phyloP scores from a whole-genome alignment of 2,113 vertebrate species.

The Ibidorhyncha struthersii region DNA sequence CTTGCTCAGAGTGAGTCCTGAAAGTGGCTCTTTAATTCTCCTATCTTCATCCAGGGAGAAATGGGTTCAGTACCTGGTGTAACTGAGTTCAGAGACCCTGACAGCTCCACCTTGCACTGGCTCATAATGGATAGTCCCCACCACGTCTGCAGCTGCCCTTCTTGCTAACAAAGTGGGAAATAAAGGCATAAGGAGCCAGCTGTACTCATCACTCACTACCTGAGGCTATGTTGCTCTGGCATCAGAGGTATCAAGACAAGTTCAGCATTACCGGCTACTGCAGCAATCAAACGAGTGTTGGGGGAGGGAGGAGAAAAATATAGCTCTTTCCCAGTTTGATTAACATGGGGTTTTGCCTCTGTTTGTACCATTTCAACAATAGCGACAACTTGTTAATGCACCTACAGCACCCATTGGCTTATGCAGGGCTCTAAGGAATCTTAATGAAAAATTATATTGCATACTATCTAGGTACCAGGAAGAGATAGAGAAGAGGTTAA shows the following conservation, averaged over 20 bases:
- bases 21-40: not conserved
- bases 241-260: not conserved
- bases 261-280: not conserved
- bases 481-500: not conserved
- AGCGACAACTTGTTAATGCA: accelerated
- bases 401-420: not conserved
- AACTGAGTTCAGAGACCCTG: not conserved
- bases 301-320: not conserved
- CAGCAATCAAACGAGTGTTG: not conserved
- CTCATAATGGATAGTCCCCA: not conserved
- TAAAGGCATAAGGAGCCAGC: not conserved
- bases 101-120: not conserved
- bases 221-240: not conserved
- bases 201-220: not conserved
- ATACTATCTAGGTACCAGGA: not conserved
- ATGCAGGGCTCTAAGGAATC: not conserved
- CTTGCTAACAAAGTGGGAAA: not conserved
- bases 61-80: not conserved
- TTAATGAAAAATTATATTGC: not conserved
- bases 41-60: not conserved
- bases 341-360: not conserved
- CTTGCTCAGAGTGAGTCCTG: not conserved
- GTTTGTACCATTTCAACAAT: not conserved
- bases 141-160: not conserved
- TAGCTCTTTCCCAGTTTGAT: not conserved